These are phyloP conservation scores for Syrmaticus mikado DNA, from an alignment of 2,113 vertebrate species.

Conservation along the genomic window DNA sequence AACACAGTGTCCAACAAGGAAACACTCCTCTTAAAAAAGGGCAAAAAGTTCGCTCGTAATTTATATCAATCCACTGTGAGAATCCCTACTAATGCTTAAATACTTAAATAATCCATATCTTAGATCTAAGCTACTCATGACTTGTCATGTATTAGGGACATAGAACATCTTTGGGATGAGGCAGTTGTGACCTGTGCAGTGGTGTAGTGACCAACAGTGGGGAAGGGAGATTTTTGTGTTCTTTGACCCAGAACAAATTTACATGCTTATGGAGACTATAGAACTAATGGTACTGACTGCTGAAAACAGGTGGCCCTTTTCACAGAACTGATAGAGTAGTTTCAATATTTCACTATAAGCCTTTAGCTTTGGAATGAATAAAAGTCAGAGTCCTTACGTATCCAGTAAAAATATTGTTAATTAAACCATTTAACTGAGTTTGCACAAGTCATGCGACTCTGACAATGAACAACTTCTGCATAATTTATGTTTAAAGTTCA, in stretches of 20 bases:
- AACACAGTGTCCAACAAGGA: background rate
- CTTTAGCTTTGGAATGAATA: background rate
- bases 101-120: fast-evolving
- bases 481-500: background rate
- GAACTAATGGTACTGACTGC: constrained; percentile 7
- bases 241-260: constrained; percentile 2
- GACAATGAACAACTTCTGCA: background rate
- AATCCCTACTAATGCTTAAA: background rate
- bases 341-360: background rate
- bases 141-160: background rate
- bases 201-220: background rate
- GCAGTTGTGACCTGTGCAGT: background rate
- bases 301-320: background rate
- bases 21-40: background rate
- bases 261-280: background rate
- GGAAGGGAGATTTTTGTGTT: background rate
- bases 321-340: background rate
- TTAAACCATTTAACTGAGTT: background rate
- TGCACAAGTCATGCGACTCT: fast-evolving
- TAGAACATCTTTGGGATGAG: background rate
- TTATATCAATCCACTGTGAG: background rate
- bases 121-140: background rate
- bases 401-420: background rate
- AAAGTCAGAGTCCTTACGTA: background rate
- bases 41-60: background rate